These are phyloP conservation scores for Lapara coniferarum DNA, from an alignment of 2,888 invertebrate species.

Conservation along the genomic window DNA sequence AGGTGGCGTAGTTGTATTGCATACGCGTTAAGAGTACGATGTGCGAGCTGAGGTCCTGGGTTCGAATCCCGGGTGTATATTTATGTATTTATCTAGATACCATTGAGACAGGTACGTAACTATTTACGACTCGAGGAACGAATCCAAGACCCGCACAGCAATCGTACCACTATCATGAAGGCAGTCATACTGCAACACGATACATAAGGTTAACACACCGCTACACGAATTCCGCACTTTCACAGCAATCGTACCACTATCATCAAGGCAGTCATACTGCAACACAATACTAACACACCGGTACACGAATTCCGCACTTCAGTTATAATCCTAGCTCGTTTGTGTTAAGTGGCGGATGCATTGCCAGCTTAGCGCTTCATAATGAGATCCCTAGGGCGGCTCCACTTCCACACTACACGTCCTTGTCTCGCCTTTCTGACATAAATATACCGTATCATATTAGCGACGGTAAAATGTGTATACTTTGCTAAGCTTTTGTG, in stretches of 20 bases:
- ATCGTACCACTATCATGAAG: too few species aligned
- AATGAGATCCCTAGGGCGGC: constrained; percentile 64
- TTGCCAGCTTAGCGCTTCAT: constrained; percentile 61
- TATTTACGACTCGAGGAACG: too few species aligned
- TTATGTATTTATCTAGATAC: too few species aligned
- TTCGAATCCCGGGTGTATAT: too few species aligned
- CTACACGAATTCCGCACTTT: constrained; percentile 30
- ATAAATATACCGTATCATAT: constrained; percentile 48
- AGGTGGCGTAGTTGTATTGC: too few species aligned
- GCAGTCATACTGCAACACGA: background rate
- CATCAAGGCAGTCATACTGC: background rate
- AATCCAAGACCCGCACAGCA: background rate
- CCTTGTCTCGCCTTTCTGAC: constrained; percentile 38
- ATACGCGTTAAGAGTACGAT: too few species aligned
- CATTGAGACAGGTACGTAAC: too few species aligned
- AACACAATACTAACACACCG: background rate
- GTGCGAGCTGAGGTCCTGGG: too few species aligned
- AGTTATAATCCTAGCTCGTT: constrained; percentile 45
- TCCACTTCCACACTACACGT: constrained; percentile 49
- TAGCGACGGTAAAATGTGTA: constrained; percentile 42
- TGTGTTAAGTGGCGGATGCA: constrained; percentile 49
- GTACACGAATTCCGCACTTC: constrained; percentile 30
- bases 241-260: background rate
- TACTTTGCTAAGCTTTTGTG: constrained; percentile 4
- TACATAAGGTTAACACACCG: constrained; percentile 4